A percentile compares a stretch with the other conserved stretches of the same genome.
phyloP scores from a whole-genome alignment of 64 coral and sea anemone genomes.

The Pocillopora verrucosa region DNA sequence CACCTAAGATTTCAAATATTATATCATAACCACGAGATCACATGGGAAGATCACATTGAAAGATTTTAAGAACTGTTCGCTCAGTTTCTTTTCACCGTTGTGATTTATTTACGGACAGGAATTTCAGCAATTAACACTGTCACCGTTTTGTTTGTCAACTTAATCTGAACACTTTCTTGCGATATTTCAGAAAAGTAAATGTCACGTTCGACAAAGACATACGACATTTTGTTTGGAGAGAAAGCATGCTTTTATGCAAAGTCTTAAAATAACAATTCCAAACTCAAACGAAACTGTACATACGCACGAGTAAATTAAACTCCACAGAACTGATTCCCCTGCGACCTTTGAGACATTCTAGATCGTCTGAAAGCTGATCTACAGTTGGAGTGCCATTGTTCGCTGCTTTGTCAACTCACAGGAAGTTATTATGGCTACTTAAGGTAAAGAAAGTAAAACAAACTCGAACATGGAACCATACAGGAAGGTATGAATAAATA shows the following conservation, averaged over 20 bases:
- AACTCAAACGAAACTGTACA: background rate
- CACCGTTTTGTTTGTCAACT: conserved; percentile 13
- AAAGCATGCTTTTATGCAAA: background rate
- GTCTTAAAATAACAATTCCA: background rate
- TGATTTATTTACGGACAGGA: background rate
- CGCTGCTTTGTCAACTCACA: conserved; percentile 11
- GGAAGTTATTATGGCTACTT: conserved; percentile 52
- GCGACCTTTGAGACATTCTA: too few species aligned
- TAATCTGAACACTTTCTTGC: background rate
- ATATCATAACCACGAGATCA: background rate
- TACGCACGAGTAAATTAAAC: too few species aligned
- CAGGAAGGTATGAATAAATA: conserved; percentile 6
- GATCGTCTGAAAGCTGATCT: background rate
- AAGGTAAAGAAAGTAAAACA: conserved; percentile 44
- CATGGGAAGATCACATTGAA: background rate
- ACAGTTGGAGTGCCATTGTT: background rate
- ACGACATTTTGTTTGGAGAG: background rate
- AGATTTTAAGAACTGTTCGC: background rate
- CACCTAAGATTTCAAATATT: background rate
- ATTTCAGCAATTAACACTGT: conserved; percentile 10
- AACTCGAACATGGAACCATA: conserved; percentile 33
- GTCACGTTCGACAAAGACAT: background rate
- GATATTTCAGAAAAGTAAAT: background rate
- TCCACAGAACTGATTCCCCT: too few species aligned
- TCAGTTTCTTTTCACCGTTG: background rate